Percentiles rank a stretch among this genome's conserved stretches.
Evolutionary conservation across 2,113 vertebrate species (phyloP).

Genomic region (Mesocricetus auratus): DNA sequence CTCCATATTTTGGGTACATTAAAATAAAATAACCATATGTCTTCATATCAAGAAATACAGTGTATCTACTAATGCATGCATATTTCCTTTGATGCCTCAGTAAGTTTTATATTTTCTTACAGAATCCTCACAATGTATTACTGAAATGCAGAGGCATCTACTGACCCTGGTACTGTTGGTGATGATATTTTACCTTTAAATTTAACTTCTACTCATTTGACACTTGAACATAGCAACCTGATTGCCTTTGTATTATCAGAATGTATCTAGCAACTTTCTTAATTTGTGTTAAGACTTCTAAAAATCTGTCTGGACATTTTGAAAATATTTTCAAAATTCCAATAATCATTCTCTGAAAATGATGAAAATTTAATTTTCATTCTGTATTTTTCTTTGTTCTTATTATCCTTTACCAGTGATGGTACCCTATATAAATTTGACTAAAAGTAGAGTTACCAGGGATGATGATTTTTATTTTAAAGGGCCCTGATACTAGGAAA

Average conservation of each 20-base stretch:
- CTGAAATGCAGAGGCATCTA: not conserved
- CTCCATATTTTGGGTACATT: not conserved
- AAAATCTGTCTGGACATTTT: not conserved
- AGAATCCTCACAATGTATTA: not conserved
- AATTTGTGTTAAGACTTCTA: not conserved
- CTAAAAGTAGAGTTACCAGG: not conserved
- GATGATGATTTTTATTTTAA: not conserved
- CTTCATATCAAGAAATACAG: not conserved
- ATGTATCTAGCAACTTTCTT: not conserved
- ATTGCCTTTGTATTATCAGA: not conserved
- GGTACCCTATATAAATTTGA: not conserved
- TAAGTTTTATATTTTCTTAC: not conserved
- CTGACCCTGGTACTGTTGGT: not conserved
- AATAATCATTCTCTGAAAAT: not conserved
- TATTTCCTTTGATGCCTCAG: not conserved
- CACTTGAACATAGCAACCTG: not conserved
- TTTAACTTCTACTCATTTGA: not conserved
- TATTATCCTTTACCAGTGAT: not conserved
- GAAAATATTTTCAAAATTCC: not conserved
- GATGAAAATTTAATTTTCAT: not conserved
- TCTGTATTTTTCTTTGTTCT: not conserved
- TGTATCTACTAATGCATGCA: not conserved
- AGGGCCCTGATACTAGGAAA: too few relatives aligned
- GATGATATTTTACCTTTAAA: not conserved
- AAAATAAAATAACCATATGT: not conserved